phyloP scores from a whole-genome alignment of 2,113 vertebrate species.

The Dolichallabes microphthalmus region DNA sequence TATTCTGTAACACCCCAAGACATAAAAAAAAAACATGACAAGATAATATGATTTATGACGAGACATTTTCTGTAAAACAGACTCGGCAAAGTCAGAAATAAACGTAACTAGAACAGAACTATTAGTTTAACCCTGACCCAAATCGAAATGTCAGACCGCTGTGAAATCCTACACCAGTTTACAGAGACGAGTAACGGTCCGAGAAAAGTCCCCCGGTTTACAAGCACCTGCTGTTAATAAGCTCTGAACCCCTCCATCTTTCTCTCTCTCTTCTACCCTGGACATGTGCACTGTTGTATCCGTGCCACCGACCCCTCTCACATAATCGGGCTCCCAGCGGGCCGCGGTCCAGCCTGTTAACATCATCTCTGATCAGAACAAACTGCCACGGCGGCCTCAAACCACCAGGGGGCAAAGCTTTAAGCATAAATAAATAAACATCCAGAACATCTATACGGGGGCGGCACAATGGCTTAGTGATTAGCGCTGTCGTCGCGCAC shows the following conservation, averaged over 20 bases:
- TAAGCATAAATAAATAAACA: not conserved
- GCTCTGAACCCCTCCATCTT: not conserved
- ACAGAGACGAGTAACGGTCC: not conserved
- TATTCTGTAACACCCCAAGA: not conserved
- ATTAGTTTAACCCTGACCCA: not conserved
- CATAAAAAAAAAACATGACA: not conserved
- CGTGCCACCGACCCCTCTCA: constrained; percentile 33
- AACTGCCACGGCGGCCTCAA: not conserved
- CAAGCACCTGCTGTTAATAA: not conserved
- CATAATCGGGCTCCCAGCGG: constrained; percentile 22
- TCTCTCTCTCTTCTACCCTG: not conserved
- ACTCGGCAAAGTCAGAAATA: not conserved
- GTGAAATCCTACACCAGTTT: not conserved
- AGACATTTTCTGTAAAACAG: too few species aligned
- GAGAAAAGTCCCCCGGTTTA: not conserved
- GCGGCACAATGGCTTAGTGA: too few species aligned
- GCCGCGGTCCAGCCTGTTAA: constrained; percentile 19
- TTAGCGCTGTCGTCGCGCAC: too few species aligned
- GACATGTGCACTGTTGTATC: constrained; percentile 35
- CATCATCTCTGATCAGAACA: constrained; percentile 28
- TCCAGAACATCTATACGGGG: too few species aligned
- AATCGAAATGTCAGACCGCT: not conserved
- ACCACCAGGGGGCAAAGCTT: constrained; percentile 5
- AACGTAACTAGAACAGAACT: too few species aligned
- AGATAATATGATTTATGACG: too few species aligned